Evolutionary conservation across 2,113 vertebrate species (phyloP).

Genomic region (Blennius ocellaris): DNA sequence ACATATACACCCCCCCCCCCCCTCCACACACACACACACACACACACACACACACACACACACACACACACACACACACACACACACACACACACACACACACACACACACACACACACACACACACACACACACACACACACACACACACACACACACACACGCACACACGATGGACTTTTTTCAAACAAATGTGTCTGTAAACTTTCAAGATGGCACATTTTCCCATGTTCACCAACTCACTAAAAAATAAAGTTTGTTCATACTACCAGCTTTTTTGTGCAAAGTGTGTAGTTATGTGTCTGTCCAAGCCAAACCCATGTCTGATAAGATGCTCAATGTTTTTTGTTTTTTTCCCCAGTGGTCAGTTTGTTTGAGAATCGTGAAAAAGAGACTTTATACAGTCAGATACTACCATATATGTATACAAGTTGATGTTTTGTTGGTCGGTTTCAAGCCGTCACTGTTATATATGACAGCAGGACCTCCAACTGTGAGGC

Average conservation of each 20-base stretch:
- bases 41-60: not conserved
- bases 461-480: constrained; percentile 4
- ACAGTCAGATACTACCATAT: too few relatives aligned
- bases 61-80: not conserved
- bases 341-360: not conserved
- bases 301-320: not conserved
- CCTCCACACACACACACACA: constrained; percentile 8
- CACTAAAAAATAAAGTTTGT: too few relatives aligned
- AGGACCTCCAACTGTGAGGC: constrained; percentile 4
- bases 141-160: not conserved
- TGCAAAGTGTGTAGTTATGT: not conserved
- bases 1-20: too few relatives aligned
- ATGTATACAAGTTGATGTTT: not conserved
- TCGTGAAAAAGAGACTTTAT: not conserved
- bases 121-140: constrained; percentile 5
- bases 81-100: constrained; percentile 2
- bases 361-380: constrained; percentile 3
- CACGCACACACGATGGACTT: not conserved
- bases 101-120: not conserved
- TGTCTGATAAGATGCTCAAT: not conserved
- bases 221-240: too few relatives aligned
- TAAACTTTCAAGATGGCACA: too few relatives aligned
- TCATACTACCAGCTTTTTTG: not conserved
- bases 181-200: too few relatives aligned
- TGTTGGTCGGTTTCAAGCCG: constrained; percentile 17